A percentile compares a stretch with the other conserved stretches of the same genome.
phyloP scores from a whole-genome alignment of 2,888 invertebrate species.

The Synergus japonicus region DNA sequence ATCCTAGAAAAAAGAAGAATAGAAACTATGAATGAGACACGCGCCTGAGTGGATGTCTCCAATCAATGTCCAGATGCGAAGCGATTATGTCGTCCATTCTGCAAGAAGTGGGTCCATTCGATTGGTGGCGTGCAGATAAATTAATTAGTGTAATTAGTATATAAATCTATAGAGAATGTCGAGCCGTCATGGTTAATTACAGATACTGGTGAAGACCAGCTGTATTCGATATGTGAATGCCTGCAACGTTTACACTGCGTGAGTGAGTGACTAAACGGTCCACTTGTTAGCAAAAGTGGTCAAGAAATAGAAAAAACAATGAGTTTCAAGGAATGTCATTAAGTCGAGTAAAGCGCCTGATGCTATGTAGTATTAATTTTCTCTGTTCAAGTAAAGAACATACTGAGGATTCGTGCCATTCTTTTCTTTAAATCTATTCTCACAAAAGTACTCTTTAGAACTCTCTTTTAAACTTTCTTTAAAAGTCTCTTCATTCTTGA shows the following conservation, averaged over 20 bases:
- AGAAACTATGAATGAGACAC: constrained; percentile 6
- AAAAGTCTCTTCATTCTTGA: not conserved
- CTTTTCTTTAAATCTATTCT: not conserved
- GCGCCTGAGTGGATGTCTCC: constrained; percentile 10
- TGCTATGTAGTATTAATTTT: constrained; percentile 25
- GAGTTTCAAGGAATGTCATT: constrained; percentile 31
- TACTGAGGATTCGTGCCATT: constrained; percentile 11
- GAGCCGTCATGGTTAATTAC: constrained; percentile 51
- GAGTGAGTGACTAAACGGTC: constrained; percentile 22
- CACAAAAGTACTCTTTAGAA: not conserved
- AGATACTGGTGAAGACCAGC: constrained; percentile 25
- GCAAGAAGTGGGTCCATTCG: constrained; percentile 24
- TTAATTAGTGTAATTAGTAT: constrained; percentile 53
- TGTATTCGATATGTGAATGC: not conserved
- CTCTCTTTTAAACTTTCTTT: not conserved
- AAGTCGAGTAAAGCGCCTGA: constrained; percentile 14
- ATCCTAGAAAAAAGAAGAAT: not conserved
- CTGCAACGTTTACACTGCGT: not conserved
- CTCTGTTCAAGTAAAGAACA: not conserved
- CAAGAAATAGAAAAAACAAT: constrained; percentile 19
- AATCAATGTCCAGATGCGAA: constrained; percentile 21
- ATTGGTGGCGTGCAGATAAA: constrained; percentile 32
- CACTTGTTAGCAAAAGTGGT: constrained; percentile 14
- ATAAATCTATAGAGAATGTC: constrained; percentile 39
- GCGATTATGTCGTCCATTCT: constrained; percentile 37